phyloP scores from a whole-genome alignment of 2,113 vertebrate species.

The Candoia aspera region DNA sequence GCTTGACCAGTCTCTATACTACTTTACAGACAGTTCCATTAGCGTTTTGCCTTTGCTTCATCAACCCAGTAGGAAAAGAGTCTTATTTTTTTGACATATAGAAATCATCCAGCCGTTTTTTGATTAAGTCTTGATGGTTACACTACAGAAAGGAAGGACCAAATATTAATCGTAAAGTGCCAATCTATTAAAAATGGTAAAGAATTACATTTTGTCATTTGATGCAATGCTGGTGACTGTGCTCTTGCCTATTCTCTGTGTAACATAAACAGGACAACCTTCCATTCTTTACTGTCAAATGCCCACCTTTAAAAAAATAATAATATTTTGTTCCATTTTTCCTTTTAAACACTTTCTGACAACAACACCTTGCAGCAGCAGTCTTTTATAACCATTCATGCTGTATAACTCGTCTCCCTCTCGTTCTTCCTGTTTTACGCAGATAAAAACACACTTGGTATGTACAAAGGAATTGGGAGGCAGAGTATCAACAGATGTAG shows the following conservation, averaged over 20 bases:
- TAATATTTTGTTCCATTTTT: slow-evolving; percentile 12
- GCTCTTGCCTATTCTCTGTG: slow-evolving; percentile 26
- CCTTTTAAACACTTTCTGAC: slow-evolving; percentile 22
- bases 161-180: slow-evolving; percentile 32
- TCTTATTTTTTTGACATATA: fast-evolving
- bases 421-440: slow-evolving; percentile 7
- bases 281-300: slow-evolving; percentile 25
- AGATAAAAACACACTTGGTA: slow-evolving; percentile 32
- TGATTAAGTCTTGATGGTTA: slow-evolving; percentile 21
- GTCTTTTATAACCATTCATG: neutral
- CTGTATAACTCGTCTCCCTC: slow-evolving; percentile 5
- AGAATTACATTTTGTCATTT: slow-evolving; percentile 4
- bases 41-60: slow-evolving; percentile 25
- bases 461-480: neutral
- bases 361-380: slow-evolving; percentile 13
- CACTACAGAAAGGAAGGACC: slow-evolving; percentile 41
- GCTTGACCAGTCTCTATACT: slow-evolving; percentile 7
- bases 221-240: slow-evolving; percentile 32
- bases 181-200: slow-evolving; percentile 25
- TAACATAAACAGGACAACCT: slow-evolving; percentile 39
- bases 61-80: slow-evolving; percentile 21
- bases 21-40: slow-evolving; percentile 30
- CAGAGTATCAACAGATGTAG: too few species aligned
- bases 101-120: slow-evolving; percentile 20
- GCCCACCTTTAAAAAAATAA: neutral